Percentiles rank a stretch among this genome's conserved stretches.
phyloP scores from a whole-genome alignment of 2,888 invertebrate species.

The Lamellibrachia satsuma region DNA sequence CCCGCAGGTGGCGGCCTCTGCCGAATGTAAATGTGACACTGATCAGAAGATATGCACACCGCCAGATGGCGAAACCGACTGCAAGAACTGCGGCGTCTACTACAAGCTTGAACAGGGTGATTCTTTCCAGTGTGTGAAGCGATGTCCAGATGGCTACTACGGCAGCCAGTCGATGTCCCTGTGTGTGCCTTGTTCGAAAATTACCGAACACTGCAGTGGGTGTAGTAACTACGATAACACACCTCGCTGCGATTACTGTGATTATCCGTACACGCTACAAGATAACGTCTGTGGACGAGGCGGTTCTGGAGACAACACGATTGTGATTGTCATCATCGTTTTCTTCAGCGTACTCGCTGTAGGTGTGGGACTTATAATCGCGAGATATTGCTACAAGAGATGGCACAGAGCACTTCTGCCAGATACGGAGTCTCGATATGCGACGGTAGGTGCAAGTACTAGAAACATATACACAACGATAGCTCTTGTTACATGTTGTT shows the following conservation, averaged over 20 bases:
- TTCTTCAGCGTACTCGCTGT: not conserved
- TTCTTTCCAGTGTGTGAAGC: not conserved
- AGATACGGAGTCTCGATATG: not conserved
- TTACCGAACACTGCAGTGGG: not conserved
- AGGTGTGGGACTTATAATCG: not conserved
- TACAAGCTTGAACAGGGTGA: not conserved
- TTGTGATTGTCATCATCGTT: not conserved
- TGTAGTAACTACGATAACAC: not conserved
- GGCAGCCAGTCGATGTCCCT: not conserved
- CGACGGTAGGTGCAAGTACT: not conserved
- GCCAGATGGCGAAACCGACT: not conserved
- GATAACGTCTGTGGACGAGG: not conserved
- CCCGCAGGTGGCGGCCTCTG: not conserved
- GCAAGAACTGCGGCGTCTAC: conserved; percentile 1
- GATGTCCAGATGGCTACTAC: not conserved
- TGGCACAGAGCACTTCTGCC: not conserved
- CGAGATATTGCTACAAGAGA: not conserved
- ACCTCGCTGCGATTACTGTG: not conserved
- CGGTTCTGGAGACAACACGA: not conserved
- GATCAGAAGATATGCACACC: not conserved
- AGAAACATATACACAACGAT: too few species aligned
- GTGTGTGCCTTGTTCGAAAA: conserved; percentile 5
- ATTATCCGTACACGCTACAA: not conserved
- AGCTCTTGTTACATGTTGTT: too few species aligned
- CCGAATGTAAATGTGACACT: not conserved